A percentile compares a stretch with the other conserved stretches of the same genome.
Conservation (phyloP, 1,140 invertebrate genomes). For the Cyrtorhinus lividipennis region DNA sequence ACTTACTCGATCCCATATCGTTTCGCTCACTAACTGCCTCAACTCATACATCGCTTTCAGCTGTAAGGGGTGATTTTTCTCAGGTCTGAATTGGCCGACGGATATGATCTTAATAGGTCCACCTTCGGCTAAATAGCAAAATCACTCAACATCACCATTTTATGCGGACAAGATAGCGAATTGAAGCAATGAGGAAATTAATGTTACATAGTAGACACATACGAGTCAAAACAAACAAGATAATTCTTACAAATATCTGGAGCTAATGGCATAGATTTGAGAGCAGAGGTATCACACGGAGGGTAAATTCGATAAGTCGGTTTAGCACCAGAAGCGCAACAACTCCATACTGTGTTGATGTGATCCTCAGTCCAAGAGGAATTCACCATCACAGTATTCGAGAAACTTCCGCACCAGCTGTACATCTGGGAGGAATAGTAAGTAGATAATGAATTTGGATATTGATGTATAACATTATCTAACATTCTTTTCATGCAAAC, state of each 20-base stretch:
- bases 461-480: too few relatives aligned
- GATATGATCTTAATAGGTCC: conserved; percentile 64
- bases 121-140: conserved; percentile 30
- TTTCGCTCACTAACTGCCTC: conserved; percentile 49
- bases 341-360: conserved; percentile 71
- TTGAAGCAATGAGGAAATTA: too few relatives aligned
- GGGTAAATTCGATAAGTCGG: conserved; percentile 78
- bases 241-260: conserved; percentile 18
- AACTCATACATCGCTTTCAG: conserved; percentile 70
- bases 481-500: too few relatives aligned
- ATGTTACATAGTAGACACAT: too few relatives aligned
- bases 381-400: conserved; percentile 88
- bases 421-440: conserved; percentile 29
- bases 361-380: conserved; percentile 94
- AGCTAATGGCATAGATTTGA: conserved; percentile 44
- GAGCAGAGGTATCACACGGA: conserved; percentile 76
- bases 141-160: too few relatives aligned
- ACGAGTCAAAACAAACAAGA: neutral
- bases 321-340: conserved; percentile 32
- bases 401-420: conserved; percentile 70
- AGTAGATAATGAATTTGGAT: too few relatives aligned
- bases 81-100: conserved; percentile 90
- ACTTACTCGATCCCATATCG: conserved; percentile 48
- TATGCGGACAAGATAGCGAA: too few relatives aligned
- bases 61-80: conserved; percentile 94